Percentiles rank a stretch among this genome's conserved stretches.
These are phyloP conservation scores for Archaeoteleia sp. DNA, from an alignment of 2,888 invertebrate species.

Conservation along the genomic window DNA sequence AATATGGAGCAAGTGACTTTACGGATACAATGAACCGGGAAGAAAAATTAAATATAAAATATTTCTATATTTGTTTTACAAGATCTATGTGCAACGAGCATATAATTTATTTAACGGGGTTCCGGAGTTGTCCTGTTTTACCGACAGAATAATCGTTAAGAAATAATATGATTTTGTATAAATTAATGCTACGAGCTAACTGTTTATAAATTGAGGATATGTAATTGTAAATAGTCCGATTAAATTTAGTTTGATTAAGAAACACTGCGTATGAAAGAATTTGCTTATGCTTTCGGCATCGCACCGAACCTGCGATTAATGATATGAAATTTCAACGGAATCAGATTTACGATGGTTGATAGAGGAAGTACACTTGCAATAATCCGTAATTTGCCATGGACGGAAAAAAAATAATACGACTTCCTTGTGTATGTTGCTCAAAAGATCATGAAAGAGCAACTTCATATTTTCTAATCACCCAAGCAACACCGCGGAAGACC, in stretches of 20 bases:
- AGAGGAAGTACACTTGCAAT: slow-evolving; percentile 39
- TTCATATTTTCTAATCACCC: slow-evolving; percentile 46
- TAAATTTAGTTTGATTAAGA: too few species aligned
- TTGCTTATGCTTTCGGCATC: slow-evolving; percentile 10
- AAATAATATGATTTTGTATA: too few species aligned
- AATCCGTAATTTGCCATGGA: slow-evolving; percentile 45
- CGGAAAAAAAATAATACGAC: slow-evolving; percentile 38
- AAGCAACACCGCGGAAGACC: slow-evolving; percentile 21
- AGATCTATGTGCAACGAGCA: too few species aligned
- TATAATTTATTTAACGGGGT: too few species aligned
- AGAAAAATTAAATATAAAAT: slow-evolving; percentile 32
- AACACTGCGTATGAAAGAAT: too few species aligned
- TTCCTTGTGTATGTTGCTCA: slow-evolving; percentile 32
- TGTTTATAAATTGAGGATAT: too few species aligned
- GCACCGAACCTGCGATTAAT: slow-evolving; percentile 28
- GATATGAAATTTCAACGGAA: slow-evolving; percentile 7
- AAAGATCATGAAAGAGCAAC: slow-evolving; percentile 35
- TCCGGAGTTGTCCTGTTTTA: too few species aligned
- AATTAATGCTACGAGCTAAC: too few species aligned
- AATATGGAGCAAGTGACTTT: slow-evolving; percentile 43
- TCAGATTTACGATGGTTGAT: slow-evolving; percentile 43
- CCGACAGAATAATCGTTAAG: too few species aligned
- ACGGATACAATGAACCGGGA: slow-evolving; percentile 45
- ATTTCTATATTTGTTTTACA: too few species aligned
- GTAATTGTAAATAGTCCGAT: too few species aligned